Conservation (phyloP, 2,888 invertebrate species). For the Drosophila suboccidentalis region DNA sequence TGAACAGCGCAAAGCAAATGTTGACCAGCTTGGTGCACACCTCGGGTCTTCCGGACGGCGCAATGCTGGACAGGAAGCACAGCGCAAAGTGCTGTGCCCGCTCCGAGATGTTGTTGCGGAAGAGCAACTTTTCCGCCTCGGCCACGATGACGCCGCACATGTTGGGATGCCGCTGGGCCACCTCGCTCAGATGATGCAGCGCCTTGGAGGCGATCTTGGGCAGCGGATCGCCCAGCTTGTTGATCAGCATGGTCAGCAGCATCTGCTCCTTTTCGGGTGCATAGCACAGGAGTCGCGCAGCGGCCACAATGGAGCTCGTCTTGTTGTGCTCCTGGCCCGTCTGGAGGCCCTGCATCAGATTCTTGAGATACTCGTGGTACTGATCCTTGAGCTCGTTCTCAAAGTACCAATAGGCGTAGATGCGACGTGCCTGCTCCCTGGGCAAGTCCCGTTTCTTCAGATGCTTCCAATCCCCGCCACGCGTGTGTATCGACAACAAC, state of each 20-base stretch:
- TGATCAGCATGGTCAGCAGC: slow-evolving; percentile 93
- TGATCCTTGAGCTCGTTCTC: slow-evolving; percentile 94
- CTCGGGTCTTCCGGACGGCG: slow-evolving; percentile 90
- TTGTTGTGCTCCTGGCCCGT: slow-evolving; percentile 85
- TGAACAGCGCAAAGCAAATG: slow-evolving; percentile 98
- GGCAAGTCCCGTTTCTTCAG: slow-evolving; percentile 83
- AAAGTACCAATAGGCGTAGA: slow-evolving; percentile 93
- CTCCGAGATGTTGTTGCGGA: slow-evolving; percentile 93
- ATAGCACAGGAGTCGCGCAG: slow-evolving; percentile 79
- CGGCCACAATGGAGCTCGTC: slow-evolving; percentile 78
- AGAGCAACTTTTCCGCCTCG: slow-evolving; percentile 96
- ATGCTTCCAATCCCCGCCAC: slow-evolving; percentile 84
- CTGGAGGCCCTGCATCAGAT: slow-evolving; percentile 84
- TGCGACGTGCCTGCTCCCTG: slow-evolving; percentile 88
- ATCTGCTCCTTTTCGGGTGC: slow-evolving; percentile 85
- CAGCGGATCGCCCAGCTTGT: slow-evolving; percentile 97
- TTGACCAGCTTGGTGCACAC: slow-evolving; percentile 94
- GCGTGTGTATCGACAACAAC: slow-evolving; percentile 80
- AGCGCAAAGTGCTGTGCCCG: slow-evolving; percentile 97
- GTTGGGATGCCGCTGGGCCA: slow-evolving; percentile 94
- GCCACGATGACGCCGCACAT: slow-evolving; percentile 95
- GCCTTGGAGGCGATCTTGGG: slow-evolving; percentile 94
- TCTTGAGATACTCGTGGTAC: slow-evolving; percentile 86
- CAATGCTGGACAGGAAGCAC: slow-evolving; percentile 95
- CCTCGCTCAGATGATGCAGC: slow-evolving; percentile 92